Evolutionary conservation across 1,140 invertebrate species (phyloP), one percentile per base, ranked within the genome.

Genomic region (Ceratosolen fusciceps): DNA sequence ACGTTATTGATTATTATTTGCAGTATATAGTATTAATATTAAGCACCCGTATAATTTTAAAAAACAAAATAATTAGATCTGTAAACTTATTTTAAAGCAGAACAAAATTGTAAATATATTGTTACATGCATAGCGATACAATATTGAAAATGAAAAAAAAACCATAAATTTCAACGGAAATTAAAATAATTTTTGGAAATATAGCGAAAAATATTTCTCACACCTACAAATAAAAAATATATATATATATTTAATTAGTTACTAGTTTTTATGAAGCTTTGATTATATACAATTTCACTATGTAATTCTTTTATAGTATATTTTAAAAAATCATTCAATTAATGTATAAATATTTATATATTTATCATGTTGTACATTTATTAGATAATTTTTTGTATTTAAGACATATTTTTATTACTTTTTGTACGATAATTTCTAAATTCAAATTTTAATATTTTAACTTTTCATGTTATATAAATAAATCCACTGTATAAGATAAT

Each of bases 51-150:
- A 37, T 14, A 71, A 77, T 77, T 77, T 80, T 80, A 56, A 77
- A 77, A 72, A 65, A 52, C 43, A 58, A 77, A 47, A 12, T 29
- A 54, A 60, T 16, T 34, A 26, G 81, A 37, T 39, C 37, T 80
- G 26, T 70, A 58, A 52, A 71, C 70, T 75, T 77, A 78, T 80
- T 80, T 10, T 37, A 29, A 68, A 37, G 73, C 72, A 79, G 9
- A 31, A 79, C 37, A 29, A 80, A 39, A 26, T 80, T 80, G 79
- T 80, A 80, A 72, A 80, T 80, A 80, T 65, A 19, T 75, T 71
- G 70, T 76, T 80, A n/a, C 71, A 37, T 62, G 39, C 29, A 31
- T 52, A 79, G 31, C 8, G 3, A 3, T 74, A n/a, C 8, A 2
- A 3, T 74, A 79, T 67, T 31, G 16, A 31, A 56, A 47, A 67